phyloP scores from a whole-genome alignment of 2,113 vertebrate species.

The Tautogolabrus adspersus region DNA sequence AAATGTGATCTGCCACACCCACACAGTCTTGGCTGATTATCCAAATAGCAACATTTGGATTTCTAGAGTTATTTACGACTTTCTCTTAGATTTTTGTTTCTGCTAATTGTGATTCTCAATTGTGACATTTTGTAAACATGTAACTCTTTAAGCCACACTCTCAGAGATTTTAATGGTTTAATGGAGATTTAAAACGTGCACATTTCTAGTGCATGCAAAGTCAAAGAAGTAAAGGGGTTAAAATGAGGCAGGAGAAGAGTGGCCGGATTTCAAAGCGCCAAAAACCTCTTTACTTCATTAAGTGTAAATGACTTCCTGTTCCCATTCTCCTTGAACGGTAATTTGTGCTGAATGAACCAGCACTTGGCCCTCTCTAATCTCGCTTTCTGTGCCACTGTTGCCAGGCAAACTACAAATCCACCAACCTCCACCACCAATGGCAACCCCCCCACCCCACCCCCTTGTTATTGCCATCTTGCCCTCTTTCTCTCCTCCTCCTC shows the following conservation, averaged over 20 bases:
- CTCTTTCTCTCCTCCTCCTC: slow-evolving; percentile 37
- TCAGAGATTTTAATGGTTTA: background rate
- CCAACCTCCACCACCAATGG: slow-evolving; percentile 53
- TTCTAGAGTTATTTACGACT: too few species aligned
- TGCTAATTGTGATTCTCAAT: too few species aligned
- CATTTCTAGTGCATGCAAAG: background rate
- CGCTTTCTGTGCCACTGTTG: slow-evolving; percentile 68
- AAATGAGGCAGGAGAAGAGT: slow-evolving; percentile 11
- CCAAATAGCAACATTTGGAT: too few species aligned
- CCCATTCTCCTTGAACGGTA: slow-evolving; percentile 4
- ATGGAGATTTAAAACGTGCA: background rate
- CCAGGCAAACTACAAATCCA: slow-evolving; percentile 68
- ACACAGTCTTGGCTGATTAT: background rate
- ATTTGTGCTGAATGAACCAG: slow-evolving; percentile 40
- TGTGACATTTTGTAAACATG: too few species aligned
- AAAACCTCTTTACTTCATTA: slow-evolving; percentile 20
- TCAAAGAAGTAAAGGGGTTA: slow-evolving; percentile 8
- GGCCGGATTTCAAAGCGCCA: background rate
- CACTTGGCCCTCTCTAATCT: slow-evolving; percentile 15
- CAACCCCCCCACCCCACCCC: slow-evolving; percentile 16
- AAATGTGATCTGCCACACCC: background rate
- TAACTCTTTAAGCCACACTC: background rate
- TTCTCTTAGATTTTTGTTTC: too few species aligned
- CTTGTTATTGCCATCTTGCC: slow-evolving; percentile 28
- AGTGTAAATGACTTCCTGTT: slow-evolving; percentile 16